Conservation (phyloP, 2,113 vertebrate species). For the Chroicocephalus ridibundus region DNA sequence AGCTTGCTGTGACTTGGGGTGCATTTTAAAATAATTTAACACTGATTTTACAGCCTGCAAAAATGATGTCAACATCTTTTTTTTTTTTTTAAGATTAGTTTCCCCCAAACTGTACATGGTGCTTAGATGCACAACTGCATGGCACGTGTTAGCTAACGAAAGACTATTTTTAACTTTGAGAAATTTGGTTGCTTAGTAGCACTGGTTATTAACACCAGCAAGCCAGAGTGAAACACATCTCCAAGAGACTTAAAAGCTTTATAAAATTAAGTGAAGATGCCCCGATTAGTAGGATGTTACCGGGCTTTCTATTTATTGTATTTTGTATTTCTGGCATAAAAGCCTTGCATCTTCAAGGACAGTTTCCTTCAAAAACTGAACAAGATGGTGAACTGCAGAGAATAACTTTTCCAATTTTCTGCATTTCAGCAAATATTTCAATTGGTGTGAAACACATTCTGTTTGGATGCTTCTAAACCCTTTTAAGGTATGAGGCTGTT, state of each 20-base stretch:
- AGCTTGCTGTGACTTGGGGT: conserved; percentile 13
- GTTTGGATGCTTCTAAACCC: background rate
- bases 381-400: background rate
- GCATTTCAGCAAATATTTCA: background rate
- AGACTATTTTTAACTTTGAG: background rate
- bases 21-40: conserved; percentile 31
- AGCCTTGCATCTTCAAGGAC: background rate
- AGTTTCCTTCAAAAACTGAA: background rate
- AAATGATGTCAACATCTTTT: background rate
- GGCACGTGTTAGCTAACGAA: background rate
- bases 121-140: background rate
- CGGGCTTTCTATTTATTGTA: background rate
- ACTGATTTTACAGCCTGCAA: background rate
- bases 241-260: background rate
- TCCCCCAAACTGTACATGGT: background rate
- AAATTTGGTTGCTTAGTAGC: background rate
- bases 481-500: background rate
- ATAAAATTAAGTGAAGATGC: background rate
- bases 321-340: background rate
- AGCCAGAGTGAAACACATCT: background rate
- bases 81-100: background rate
- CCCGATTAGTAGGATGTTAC: background rate
- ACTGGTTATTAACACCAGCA: background rate
- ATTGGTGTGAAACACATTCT: background rate
- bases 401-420: background rate